Base-by-base conservation (phyloP, 1,140 invertebrate genomes). In the Heliconius nattereri region DNA sequence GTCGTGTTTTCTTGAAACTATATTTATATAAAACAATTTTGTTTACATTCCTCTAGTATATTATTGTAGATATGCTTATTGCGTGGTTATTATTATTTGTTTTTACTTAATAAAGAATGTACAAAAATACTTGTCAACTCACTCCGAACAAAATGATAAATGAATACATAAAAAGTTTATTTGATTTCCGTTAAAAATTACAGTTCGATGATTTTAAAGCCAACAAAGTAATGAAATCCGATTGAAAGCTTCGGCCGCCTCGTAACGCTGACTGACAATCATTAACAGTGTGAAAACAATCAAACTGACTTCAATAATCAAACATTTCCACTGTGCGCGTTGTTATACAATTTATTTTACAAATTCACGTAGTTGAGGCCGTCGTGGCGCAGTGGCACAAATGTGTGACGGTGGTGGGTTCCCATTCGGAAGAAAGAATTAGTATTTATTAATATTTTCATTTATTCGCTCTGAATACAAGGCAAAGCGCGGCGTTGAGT, bases 201-300 rank as follows among this genome's bases (percentile, higher is more conserved):
- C 81, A 37, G 71, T 78, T 57, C 76, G 79, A 79, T 84, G 83
- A 83, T 84, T 86, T 86, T 83, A 84, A 86, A 86, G 66, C 78
- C 81, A 82, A 84, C 83, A 82, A 79, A 76, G 81, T 81, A 78
- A 78, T 78, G 73, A 75, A 85, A 86, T 83, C 79, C 83, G 78
- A 83, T 82, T 83, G 80, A 52, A 78, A 81, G 85, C 81, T 82
- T 81, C 84, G 82, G 73, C 80, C 83, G 79, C 79, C 78, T 71
- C 81, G 83, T 85, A 82, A 83, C 82, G 82, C 82, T 85, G 79
- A 83, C 82, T 85, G 81, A 77, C 81, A 82, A 81, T 88, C 85
- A 87, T 92, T 91, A 90, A 88, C 83, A 84, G 79, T 74, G 82
- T 82, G 88, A 85, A 90, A 91, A 92, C 89, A 93, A 92, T 92